Conservation (phyloP, 2,113 vertebrate species). For the Aegithalos caudatus region DNA sequence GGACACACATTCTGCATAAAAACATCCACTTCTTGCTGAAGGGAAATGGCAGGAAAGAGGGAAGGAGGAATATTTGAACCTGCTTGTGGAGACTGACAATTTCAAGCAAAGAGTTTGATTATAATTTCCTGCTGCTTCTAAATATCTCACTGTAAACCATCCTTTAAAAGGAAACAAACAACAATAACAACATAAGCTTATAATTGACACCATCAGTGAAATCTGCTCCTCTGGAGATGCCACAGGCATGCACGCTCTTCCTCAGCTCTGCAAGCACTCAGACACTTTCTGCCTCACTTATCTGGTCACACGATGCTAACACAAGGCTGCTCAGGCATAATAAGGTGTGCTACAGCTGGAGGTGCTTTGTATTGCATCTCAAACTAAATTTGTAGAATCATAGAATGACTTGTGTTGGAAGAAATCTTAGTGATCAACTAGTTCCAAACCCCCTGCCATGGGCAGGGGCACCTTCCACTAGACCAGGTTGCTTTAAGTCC, state of each 20-base stretch:
- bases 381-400: not conserved
- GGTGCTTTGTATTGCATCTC: not conserved
- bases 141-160: not conserved
- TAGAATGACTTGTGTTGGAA: not conserved
- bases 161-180: not conserved
- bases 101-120: not conserved
- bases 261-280: not conserved
- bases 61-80: not conserved
- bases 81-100: not conserved
- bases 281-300: not conserved
- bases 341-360: rapidly evolving
- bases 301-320: rapidly evolving
- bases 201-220: not conserved
- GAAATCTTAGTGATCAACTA: not conserved
- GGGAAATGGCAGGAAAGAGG: not conserved
- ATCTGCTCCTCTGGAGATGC: not conserved
- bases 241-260: not conserved
- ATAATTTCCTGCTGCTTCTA: not conserved
- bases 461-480: not conserved
- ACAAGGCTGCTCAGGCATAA: rapidly evolving
- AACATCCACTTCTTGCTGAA: not conserved
- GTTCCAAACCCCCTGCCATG: not conserved
- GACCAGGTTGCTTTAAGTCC: not conserved
- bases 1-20: rapidly evolving
- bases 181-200: not conserved